Percentiles rank a stretch among this genome's conserved stretches.
Conservation (phyloP, 2,797 vertebrate genomes). For the Pteronotus mesoamericanus region DNA sequence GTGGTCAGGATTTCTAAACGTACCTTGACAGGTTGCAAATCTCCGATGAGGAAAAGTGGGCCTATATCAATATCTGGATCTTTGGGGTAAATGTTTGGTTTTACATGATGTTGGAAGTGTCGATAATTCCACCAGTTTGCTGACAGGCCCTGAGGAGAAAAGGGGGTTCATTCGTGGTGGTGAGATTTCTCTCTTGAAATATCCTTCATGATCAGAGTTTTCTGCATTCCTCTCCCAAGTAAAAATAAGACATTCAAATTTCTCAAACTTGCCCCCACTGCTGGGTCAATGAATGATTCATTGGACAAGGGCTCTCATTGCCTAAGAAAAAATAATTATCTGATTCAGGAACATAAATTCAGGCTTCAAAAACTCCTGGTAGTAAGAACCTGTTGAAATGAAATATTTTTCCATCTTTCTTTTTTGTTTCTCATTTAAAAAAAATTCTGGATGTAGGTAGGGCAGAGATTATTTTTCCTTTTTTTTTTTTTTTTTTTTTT, state of each 20-base stretch:
- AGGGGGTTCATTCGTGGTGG: not conserved
- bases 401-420: not conserved
- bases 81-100: constrained; percentile 93
- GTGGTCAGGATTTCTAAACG: not conserved
- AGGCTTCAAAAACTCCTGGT: not conserved
- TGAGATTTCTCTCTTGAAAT: not conserved
- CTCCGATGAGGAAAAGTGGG: constrained; percentile 90
- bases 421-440: not conserved
- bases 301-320: not conserved
- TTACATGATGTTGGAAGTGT: constrained; percentile 95
- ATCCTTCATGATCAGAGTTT: not conserved
- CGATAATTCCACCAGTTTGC: constrained; percentile 95
- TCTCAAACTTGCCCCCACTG: not conserved
- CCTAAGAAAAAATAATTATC: not conserved
- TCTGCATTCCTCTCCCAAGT: not conserved
- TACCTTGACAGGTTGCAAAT: constrained; percentile 91
- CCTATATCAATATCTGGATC: constrained; percentile 93
- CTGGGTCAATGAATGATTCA: not conserved
- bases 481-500: not conserved
- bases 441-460: not conserved
- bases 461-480: not conserved
- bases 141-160: constrained; percentile 87
- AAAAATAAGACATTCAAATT: not conserved
- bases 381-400: not conserved
- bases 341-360: not conserved